phyloP scores from a whole-genome alignment of 1,140 invertebrate species.

The Aculops lycopersici region DNA sequence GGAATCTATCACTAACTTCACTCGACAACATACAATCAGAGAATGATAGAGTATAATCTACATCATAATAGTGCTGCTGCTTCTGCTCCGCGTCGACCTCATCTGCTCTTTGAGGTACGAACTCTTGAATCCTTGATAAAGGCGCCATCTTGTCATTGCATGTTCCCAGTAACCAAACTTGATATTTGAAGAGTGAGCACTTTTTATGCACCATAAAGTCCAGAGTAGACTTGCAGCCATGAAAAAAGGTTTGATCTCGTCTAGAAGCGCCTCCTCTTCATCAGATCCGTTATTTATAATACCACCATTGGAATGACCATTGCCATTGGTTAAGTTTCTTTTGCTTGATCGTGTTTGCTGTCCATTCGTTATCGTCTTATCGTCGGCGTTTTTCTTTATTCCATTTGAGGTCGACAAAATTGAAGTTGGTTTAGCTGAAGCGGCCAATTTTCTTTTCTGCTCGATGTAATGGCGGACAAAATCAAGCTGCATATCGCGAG shows the following conservation, averaged over 20 bases:
- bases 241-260: slow-evolving; percentile 44
- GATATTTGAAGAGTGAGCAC: slow-evolving; percentile 51
- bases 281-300: too few species aligned
- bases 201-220: slow-evolving; percentile 61
- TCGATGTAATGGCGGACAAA: slow-evolving; percentile 8
- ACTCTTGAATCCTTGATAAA: too few species aligned
- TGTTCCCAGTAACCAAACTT: slow-evolving; percentile 77
- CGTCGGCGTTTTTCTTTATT: slow-evolving; percentile 1
- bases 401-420: background rate
- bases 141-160: background rate
- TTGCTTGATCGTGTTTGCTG: slow-evolving; percentile 3
- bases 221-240: slow-evolving; percentile 70
- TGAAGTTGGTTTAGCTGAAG: background rate
- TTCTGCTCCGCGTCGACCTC: too few species aligned
- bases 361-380: too few species aligned
- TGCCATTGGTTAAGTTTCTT: slow-evolving; percentile 12
- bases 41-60: too few species aligned
- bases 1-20: too few species aligned
- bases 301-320: too few species aligned
- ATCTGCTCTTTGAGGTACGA: too few species aligned
- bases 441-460: background rate
- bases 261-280: slow-evolving; percentile 21
- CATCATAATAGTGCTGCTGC: too few species aligned
- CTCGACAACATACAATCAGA: too few species aligned
- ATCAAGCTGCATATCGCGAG: slow-evolving; percentile 37